Evolutionary conservation across 2,888 invertebrate genomes (phyloP), one percentile per base, ranked within the genome.

Genomic region (Drosophila prostipennis): DNA sequence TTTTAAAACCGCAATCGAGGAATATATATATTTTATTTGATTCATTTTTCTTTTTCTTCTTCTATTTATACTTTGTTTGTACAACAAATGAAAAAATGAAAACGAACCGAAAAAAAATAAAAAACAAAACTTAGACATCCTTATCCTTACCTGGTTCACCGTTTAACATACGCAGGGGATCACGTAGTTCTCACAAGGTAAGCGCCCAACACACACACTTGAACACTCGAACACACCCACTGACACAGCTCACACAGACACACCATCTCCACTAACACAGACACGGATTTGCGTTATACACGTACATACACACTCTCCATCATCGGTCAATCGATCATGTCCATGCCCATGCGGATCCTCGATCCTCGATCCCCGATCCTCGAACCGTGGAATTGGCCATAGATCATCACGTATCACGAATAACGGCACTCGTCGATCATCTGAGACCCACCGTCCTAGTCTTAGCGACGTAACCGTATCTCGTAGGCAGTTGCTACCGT

Each of bases 101-200:
- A 72, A 78, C 63, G 76, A 77, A 56, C 56, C 42, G 67, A 63
- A 63, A 64, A 64, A 68, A 26, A 26, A 26, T 6, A 26, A 67
- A 65, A 64, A 64, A 74, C 71, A 78, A 78, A 74, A 80, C 88
- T 89, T 91, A 98, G 98, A 97, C 98, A 91, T 98, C 98, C 93
- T 95, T 98, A 92, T 98, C 98, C 93, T 95, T 99, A 91, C 98
- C 98, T 89, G 98, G 98, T 89, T 98, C 98, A 86, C 98, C 98
- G 87, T 98, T 98, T 95, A 97, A 97, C 93, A 94, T 96, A 89
- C 96, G 98, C 75, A 95, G 98, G 84, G 96, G 96, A 80, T 97
- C 97, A 89, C 95, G 97, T 84, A 97, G 97, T 81, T 98, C 97
- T 89, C 98, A 98, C 92, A 97, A 92, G 91, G 92, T 92, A 91